These are phyloP conservation scores for Micrasema longulum DNA, from an alignment of 1,140 invertebrate genomes.

Conservation along the genomic window DNA sequence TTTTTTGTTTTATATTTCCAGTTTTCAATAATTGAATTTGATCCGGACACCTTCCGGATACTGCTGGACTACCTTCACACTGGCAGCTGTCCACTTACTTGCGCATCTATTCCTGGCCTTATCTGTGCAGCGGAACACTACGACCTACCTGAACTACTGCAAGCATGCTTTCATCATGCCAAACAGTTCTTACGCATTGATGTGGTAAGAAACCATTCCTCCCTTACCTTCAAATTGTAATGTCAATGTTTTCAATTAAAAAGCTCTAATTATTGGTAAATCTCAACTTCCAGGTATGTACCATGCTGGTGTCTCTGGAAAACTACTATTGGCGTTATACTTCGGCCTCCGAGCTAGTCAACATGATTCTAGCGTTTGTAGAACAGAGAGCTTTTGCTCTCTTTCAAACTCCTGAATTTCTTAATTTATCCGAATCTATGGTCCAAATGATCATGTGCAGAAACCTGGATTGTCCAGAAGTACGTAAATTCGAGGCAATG, in stretches of 20 bases:
- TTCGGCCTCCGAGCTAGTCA: constrained; percentile 91
- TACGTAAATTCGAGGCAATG: constrained; percentile 86
- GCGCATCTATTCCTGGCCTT: constrained; percentile 90
- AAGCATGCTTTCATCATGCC: constrained; percentile 95
- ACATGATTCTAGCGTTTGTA: constrained; percentile 93
- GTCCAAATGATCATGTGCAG: constrained; percentile 94
- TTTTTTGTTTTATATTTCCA: constrained; percentile 64
- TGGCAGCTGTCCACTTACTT: constrained; percentile 90
- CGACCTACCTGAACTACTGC: constrained; percentile 90
- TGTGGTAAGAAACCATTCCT: constrained; percentile 67
- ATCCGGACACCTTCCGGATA: constrained; percentile 92
- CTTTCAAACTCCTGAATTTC: constrained; percentile 85
- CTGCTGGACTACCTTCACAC: constrained; percentile 93
- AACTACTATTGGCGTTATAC: constrained; percentile 97
- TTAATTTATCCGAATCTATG: constrained; percentile 92
- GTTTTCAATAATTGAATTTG: constrained; percentile 96
- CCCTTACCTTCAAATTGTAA: too few relatives aligned
- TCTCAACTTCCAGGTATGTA: constrained; percentile 76
- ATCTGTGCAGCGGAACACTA: constrained; percentile 96
- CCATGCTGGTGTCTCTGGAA: constrained; percentile 91
- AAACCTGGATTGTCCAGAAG: constrained; percentile 86
- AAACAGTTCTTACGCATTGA: constrained; percentile 93
- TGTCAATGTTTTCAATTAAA: not conserved
- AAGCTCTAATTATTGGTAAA: not conserved
- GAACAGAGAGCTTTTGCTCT: constrained; percentile 86